phyloP scores from a whole-genome alignment of 2,113 vertebrate genomes.

The Tenebrosternarchus preto region DNA sequence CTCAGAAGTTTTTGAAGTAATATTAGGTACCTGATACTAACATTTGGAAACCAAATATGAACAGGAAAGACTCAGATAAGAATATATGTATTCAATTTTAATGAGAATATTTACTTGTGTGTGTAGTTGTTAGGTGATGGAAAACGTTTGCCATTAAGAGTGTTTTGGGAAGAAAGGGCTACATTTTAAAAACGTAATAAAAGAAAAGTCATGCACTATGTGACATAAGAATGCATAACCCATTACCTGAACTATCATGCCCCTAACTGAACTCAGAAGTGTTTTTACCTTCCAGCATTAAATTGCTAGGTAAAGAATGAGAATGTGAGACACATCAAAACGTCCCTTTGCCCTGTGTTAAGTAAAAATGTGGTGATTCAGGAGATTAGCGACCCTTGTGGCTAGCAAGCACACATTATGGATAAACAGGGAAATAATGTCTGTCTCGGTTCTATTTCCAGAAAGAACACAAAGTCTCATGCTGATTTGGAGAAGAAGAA shows the following conservation, averaged over 20 bases:
- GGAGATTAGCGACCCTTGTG: background rate
- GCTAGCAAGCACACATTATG: background rate
- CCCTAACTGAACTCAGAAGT: background rate
- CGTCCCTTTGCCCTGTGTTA: background rate
- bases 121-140: no score
- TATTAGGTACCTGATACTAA: no score
- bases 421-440: background rate
- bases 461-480: conserved; percentile 6
- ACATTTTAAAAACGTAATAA: no score
- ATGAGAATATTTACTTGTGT: no score
- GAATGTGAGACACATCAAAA: background rate
- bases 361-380: background rate
- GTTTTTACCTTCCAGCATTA: background rate
- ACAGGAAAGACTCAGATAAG: no score
- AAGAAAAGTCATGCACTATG: background rate
- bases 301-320: conserved; percentile 3
- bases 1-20: no score
- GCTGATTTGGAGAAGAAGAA: conserved; percentile 1
- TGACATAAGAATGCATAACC: background rate
- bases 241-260: background rate
- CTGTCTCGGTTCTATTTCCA: conserved; percentile 6
- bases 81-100: no score
- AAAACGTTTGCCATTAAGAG: no score
- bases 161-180: background rate
- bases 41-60: no score